Percentiles rank a stretch among this genome's conserved stretches.
Evolutionary conservation across 2,113 vertebrate genomes (phyloP).

Genomic region (Trichomycterus rosablanca): DNA sequence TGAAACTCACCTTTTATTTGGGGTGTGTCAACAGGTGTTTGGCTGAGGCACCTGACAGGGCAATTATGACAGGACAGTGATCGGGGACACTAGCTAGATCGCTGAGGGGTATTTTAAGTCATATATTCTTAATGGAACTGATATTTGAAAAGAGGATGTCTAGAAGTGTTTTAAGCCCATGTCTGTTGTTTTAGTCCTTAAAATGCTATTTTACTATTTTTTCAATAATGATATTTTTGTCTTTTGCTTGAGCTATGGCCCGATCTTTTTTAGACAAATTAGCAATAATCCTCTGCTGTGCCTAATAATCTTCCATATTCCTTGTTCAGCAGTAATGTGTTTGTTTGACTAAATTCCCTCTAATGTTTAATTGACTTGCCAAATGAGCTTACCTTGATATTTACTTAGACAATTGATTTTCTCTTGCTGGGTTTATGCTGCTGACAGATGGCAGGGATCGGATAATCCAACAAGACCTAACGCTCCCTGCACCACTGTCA

Average conservation of each 20-base stretch:
- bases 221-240: background rate
- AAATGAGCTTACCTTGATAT: conserved; percentile 54
- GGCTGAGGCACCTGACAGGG: too few relatives aligned
- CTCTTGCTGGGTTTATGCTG: conserved; percentile 59
- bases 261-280: conserved; percentile 24
- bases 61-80: too few relatives aligned
- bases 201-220: background rate
- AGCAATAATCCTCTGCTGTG: conserved; percentile 18
- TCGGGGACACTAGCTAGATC: too few relatives aligned
- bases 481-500: conserved; percentile 25
- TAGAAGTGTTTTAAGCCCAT: too few relatives aligned
- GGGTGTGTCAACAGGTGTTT: too few relatives aligned
- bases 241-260: background rate
- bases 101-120: too few relatives aligned
- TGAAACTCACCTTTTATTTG: too few relatives aligned
- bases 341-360: conserved; percentile 39
- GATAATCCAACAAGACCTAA: conserved; percentile 57
- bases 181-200: too few relatives aligned
- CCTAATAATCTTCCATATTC: conserved; percentile 16
- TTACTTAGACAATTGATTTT: conserved; percentile 60
- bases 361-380: conserved; percentile 54
- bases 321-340: conserved; percentile 44
- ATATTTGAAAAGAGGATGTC: too few relatives aligned
- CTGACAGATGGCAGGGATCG: conserved; percentile 60
- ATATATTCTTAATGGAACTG: too few relatives aligned